Conservation (phyloP, 1,140 invertebrate species). For the Zaprionus africanus region DNA sequence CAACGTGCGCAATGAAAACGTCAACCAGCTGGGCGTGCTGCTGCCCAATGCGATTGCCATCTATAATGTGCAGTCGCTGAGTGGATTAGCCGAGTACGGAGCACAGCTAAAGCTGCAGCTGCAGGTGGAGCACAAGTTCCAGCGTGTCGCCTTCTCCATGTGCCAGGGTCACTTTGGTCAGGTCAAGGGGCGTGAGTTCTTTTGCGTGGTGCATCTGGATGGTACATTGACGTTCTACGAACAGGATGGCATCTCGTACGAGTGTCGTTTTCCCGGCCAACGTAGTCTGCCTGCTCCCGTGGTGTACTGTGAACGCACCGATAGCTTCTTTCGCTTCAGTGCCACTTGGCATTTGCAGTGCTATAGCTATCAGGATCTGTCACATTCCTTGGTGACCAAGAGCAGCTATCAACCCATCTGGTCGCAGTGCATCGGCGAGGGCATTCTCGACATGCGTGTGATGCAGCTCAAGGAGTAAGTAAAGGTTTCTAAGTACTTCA, state of each 20-base stretch:
- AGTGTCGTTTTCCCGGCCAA: conserved; percentile 85
- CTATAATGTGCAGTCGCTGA: conserved; percentile 69
- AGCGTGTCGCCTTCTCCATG: conserved; percentile 87
- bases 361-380: conserved; percentile 84
- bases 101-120: conserved; percentile 83
- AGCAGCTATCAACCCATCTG: conserved; percentile 74
- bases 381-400: conserved; percentile 69
- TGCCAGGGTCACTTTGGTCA: conserved; percentile 91
- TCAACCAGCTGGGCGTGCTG: conserved; percentile 75
- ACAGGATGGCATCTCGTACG: conserved; percentile 85
- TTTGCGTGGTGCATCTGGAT: conserved; percentile 92
- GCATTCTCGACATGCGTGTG: conserved; percentile 71
- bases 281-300: conserved; percentile 90
- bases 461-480: conserved; percentile 76
- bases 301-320: conserved; percentile 88
- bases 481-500: too few species aligned
- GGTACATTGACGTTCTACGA: conserved; percentile 91
- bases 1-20: conserved; percentile 71
- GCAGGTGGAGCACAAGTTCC: conserved; percentile 87
- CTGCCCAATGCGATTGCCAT: conserved; percentile 72
- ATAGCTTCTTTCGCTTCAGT: conserved; percentile 89
- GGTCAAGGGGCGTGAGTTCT: conserved; percentile 89
- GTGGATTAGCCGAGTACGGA: conserved; percentile 77
- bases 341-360: conserved; percentile 89
- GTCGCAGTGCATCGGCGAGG: conserved; percentile 80